Evolutionary conservation across 92 coral and sea anemone genomes (phyloP), one percentile per base, ranked within the genome.

Genomic region (Galaxea fascicularis): DNA sequence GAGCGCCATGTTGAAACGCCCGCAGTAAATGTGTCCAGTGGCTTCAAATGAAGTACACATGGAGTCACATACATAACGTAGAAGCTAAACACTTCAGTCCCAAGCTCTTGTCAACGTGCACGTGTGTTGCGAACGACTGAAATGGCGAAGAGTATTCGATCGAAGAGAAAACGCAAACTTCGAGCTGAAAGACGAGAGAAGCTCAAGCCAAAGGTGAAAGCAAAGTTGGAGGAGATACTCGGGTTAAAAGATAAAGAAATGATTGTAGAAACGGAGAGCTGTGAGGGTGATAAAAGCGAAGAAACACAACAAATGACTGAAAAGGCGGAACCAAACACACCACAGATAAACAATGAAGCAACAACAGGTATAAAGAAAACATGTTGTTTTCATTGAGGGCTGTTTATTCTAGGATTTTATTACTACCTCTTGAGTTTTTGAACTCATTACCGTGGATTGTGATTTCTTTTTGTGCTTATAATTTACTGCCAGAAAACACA

Each of bases 61-160:
- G 2, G 31, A 5, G 14, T 17, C 15, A 1, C 29, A 47, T 83
- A 83, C 87, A 83, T 63, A 72, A 73, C 0, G 0, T 0, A 31
- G 8, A 6, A 4, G 0, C 12, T 9, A 10, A 3, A 8, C n/a
- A n/a, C n/a, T 9, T 30, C 9, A 82, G 49, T 20, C 21, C 83
- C 84, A 89, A 77, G 52, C 71, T 70, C 85, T 22, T 39, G 28
- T 16, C 85, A 64, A 62, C n/a, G 82, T 21, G 24, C 94, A 91
- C 94, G 87, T 88, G 87, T 88, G 75, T 31, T 64, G 15, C 71
- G 71, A 66, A 29, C 1, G 54, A 14, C 13, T 22, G 92, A 96
- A 35, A 96, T 96, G 98, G 98, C 98, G 94, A 96, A 96, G 81
- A 94, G 98, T 76, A 80, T 96, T 64, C 96, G 98, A 13, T 96